Base-by-base conservation (phyloP, 1,140 invertebrate genomes). In the Pachyrhynchus sulphureomaculatus region DNA sequence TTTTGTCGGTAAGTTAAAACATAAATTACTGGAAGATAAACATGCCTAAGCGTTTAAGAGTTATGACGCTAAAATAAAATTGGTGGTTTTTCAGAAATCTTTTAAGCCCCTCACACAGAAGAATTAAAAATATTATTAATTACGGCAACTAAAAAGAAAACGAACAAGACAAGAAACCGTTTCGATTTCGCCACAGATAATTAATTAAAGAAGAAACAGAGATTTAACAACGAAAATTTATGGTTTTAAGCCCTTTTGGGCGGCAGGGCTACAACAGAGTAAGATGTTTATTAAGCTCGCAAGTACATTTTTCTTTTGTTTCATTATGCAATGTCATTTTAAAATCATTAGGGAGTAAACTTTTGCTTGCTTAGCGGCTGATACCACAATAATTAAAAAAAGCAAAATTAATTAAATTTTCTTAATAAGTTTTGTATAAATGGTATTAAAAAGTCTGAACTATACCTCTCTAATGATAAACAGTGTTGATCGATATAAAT, bases 311-410 rank as follows among this genome's bases (percentile, higher is more conserved):
- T 60, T 58, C 55, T 58, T 58, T 42, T 20, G 47, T 32, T 52
- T 52, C 57, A 60, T 60, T 60, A 60, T 60, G 57, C 57, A 60
- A 52, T 60, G 57, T 60, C 57, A 60, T 29, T 60, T 60, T 24
- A 44, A 17, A 41, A 60, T 60, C 57, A 48, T 60, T 60, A 60
- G 17, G 47, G 57, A 32, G 24, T 42, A 55, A 55, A 42, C 52
- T 21, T 44, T 42, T 55, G 44, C 42, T 29, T 29, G 1, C 9
- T 9, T n/a, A 18, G 37, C 20, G 15, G 1, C n/a, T n/a, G n/a
- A n/a, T 41, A 21, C 9, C 2, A 4, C n/a, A 34, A 24, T 59
- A 60, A 60, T 60, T 60, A 60, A 60, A 60, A 52, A 36, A 60
- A 58, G 8, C 17, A 18, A 23, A 23, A n/a, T 47, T 47, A 47